Conservation (phyloP, 2,797 vertebrate species). For the Agapornis canus region DNA sequence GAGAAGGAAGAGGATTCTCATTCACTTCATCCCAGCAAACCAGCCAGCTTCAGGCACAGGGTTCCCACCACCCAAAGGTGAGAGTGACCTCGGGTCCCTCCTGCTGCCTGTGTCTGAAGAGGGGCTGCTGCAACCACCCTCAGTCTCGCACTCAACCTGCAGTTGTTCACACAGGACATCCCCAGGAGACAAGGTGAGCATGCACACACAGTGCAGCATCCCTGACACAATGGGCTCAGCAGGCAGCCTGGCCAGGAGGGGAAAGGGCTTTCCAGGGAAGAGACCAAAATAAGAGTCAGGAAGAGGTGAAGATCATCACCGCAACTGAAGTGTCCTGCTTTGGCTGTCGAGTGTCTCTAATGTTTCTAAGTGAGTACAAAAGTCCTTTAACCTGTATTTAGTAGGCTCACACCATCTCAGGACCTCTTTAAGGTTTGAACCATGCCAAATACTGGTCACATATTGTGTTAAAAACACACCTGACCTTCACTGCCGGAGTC, state of each 20-base stretch:
- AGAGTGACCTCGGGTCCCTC: not conserved
- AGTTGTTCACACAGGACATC: not conserved
- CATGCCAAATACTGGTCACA: not conserved
- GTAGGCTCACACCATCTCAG: not conserved
- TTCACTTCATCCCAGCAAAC: not conserved
- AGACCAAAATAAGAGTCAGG: not conserved
- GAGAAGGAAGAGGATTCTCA: not conserved
- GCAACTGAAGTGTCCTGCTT: not conserved
- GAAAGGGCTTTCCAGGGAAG: not conserved
- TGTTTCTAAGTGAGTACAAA: not conserved
- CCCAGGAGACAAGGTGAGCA: not conserved
- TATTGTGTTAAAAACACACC: not conserved
- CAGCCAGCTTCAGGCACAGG: accelerated
- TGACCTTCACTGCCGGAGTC: not conserved
- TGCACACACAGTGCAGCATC: accelerated
- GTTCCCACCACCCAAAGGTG: accelerated
- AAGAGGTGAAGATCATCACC: accelerated
- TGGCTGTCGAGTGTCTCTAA: accelerated
- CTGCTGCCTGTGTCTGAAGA: not conserved
- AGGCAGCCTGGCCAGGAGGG: not conserved
- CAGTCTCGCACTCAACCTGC: not conserved
- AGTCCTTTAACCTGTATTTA: not conserved
- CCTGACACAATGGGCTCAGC: not conserved
- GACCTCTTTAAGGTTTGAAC: not conserved
- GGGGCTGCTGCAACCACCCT: not conserved